Percentiles rank a stretch among this genome's conserved stretches.
These are phyloP conservation scores for Takifugu ocellatus DNA, from an alignment of 2,797 vertebrate species.

Conservation along the genomic window DNA sequence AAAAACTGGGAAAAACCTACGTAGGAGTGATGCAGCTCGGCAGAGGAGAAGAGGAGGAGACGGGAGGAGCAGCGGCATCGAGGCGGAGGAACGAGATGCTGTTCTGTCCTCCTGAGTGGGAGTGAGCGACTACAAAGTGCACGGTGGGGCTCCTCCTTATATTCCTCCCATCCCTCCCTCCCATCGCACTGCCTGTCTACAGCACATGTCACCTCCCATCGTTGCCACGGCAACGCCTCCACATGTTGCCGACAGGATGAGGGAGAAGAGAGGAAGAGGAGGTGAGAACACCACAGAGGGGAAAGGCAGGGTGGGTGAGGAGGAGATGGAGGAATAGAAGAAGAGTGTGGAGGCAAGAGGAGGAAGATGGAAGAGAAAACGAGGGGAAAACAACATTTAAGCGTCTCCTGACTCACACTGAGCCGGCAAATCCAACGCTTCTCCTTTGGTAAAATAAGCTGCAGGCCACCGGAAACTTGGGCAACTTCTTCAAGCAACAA, in stretches of 20 bases:
- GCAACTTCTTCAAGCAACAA: too few species aligned
- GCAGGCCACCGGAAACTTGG: too few species aligned
- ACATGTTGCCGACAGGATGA: slow-evolving; percentile 94
- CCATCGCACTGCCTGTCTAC: slow-evolving; percentile 81
- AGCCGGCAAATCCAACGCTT: slow-evolving; percentile 7
- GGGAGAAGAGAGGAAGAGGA: slow-evolving; percentile 33
- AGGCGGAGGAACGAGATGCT: slow-evolving; percentile 37
- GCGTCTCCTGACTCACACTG: slow-evolving; percentile 4
- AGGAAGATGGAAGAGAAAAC: background rate
- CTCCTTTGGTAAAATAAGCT: slow-evolving; percentile 1
- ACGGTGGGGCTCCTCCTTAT: slow-evolving; percentile 84
- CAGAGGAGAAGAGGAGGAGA: slow-evolving; percentile 7
- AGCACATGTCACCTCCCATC: slow-evolving; percentile 94
- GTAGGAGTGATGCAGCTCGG: slow-evolving; percentile 4
- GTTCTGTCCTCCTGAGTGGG: slow-evolving; percentile 30
- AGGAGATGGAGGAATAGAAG: slow-evolving; percentile 9
- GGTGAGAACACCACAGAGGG: slow-evolving; percentile 49
- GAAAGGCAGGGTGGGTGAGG: slow-evolving; percentile 20
- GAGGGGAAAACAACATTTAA: background rate
- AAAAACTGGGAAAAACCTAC: slow-evolving; percentile 11
- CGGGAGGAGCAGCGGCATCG: slow-evolving; percentile 14
- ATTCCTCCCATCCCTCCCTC: slow-evolving; percentile 77
- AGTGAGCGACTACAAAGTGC: slow-evolving; percentile 66
- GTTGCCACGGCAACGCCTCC: slow-evolving; percentile 93
- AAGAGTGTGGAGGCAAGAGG: background rate